Conservation (phyloP, 2,113 vertebrate species). For the Pogonocichla stellata region DNA sequence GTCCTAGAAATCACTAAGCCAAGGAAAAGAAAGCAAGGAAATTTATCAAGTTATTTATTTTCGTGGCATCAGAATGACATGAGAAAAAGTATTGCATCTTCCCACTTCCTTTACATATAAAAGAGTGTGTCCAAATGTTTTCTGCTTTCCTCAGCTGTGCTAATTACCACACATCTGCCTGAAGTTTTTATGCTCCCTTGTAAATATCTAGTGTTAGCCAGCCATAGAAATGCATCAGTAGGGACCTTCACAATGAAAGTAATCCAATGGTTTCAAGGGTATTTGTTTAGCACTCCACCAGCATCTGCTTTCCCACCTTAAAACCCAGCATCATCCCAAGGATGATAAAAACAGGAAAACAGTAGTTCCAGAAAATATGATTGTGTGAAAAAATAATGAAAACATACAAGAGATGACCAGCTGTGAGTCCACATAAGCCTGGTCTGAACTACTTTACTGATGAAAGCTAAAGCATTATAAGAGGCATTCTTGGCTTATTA, state of each 20-base stretch:
- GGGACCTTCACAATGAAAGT: neutral
- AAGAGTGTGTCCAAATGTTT: neutral
- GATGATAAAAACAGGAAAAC: neutral
- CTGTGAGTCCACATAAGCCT: neutral
- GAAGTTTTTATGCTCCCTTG: neutral
- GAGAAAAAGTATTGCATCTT: neutral
- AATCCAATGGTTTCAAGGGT: neutral
- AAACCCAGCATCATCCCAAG: neutral
- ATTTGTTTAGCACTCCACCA: neutral
- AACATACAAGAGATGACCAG: neutral
- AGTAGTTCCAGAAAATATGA: neutral
- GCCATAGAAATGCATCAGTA: neutral
- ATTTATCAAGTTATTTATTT: neutral
- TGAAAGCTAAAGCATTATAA: neutral
- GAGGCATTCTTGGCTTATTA: neutral
- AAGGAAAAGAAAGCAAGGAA: neutral
- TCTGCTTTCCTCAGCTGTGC: neutral
- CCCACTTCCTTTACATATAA: neutral
- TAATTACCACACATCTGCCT: neutral
- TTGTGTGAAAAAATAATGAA: neutral
- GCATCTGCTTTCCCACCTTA: neutral
- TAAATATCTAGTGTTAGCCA: neutral
- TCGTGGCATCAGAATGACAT: neutral
- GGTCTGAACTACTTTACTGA: neutral
- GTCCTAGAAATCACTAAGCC: neutral